Conservation (phyloP, 2,888 invertebrate genomes). For the Tachina grossa region DNA sequence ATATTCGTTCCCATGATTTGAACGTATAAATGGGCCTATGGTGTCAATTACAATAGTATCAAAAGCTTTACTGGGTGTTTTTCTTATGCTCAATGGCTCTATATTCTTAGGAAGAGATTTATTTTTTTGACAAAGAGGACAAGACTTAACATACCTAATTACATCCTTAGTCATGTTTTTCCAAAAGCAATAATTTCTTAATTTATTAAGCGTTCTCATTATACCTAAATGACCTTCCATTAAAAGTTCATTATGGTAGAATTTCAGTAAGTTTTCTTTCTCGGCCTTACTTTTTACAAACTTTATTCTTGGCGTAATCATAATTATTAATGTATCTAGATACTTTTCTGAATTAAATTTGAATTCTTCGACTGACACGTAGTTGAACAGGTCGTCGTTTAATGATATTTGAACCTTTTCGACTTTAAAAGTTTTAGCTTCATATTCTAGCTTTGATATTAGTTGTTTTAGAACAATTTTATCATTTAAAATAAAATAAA, state of each 20-base stretch:
- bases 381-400: background rate
- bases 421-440: constrained; percentile 1
- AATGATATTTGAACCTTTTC: background rate
- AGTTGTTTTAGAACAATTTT: background rate
- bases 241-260: too few relatives aligned
- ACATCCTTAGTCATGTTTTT: constrained; percentile 27
- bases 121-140: constrained; percentile 1
- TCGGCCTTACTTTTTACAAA: background rate
- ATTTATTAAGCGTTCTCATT: background rate
- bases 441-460: constrained; percentile 1
- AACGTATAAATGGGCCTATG: constrained; percentile 66
- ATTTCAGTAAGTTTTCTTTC: background rate
- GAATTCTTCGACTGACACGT: constrained; percentile 3
- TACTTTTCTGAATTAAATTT: background rate
- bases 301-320: background rate
- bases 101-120: background rate
- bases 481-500: too few relatives aligned
- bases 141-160: background rate
- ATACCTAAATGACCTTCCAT: background rate
- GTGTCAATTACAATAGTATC: constrained; percentile 69
- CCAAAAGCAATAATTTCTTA: constrained; percentile 9
- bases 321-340: background rate
- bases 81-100: constrained; percentile 23
- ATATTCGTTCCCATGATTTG: constrained; percentile 65
- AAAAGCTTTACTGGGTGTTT: constrained; percentile 55